Evolutionary conservation across 2,113 vertebrate species (phyloP), one percentile per base, ranked within the genome.

Genomic region (Pao palembangensis): DNA sequence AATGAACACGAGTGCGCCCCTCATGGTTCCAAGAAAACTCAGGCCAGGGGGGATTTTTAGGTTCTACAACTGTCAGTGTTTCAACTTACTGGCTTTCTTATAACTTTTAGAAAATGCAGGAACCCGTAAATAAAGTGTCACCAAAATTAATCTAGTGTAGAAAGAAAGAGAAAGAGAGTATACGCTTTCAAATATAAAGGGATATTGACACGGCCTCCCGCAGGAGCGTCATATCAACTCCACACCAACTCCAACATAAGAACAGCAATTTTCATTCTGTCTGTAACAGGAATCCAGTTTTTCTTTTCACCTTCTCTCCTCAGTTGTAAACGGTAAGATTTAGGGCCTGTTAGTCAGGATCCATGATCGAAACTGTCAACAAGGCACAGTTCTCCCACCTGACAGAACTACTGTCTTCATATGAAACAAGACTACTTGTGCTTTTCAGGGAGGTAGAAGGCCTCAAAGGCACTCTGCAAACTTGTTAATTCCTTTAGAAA

Each of bases 361-460:
- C 55, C 14, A 25, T 19, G 42, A 64, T 28, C 55, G 25, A 57
- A 76, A 71, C 34, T 61, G 51, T 79, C 61, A 34, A 77, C 73
- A 86, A 87, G 83, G 85, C 85, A 83, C 81, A 69, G 76, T 14
- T 79, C 64, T 65, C 55, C 58, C 54, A 17, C 23, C 21, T 18
- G 12, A 67, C 65, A 64, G 47, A 76, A 69, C 75, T 38, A 34
- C 23, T 25, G 28, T 46, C 41, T 23, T 13, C 21, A 57, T 46
- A 49, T 64, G 4, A 46, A 47, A 70, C 3, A 38, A 66, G 64
- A 77, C 51, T 28, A 50, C 71, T 84, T 88, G 85, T 88, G 87
- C 87, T 86, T 74, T 79, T 79, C 17, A 76, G 79, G 83, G 79
- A 88, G 81, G 86, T 83, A 81, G 78, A 84, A 73, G 69, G 81